These are phyloP conservation scores for Drosophila azteca DNA, from an alignment of 1,140 invertebrate genomes.

Conservation along the genomic window DNA sequence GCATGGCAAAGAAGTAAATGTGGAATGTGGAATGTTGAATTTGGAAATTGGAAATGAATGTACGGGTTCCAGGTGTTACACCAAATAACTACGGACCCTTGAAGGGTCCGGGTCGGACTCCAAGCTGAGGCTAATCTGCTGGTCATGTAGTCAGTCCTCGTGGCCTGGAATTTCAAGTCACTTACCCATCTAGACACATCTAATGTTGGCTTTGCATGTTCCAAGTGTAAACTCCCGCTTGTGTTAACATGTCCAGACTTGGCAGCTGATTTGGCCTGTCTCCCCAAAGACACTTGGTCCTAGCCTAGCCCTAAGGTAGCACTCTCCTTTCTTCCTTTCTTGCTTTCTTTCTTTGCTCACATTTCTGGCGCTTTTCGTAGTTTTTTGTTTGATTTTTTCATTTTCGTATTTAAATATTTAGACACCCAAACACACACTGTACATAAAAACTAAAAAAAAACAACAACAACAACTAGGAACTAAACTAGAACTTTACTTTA, in stretches of 20 bases:
- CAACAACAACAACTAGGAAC: too few species aligned
- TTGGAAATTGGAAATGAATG: too few species aligned
- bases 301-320: conserved; percentile 16
- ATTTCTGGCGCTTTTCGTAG: conserved; percentile 12
- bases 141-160: conserved; percentile 38
- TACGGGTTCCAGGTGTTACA: neutral
- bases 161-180: conserved; percentile 45
- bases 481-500: conserved; percentile 22
- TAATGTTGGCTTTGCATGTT: conserved; percentile 57
- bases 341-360: neutral
- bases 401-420: conserved; percentile 46
- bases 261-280: conserved; percentile 26
- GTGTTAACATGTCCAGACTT: conserved; percentile 30
- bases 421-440: conserved; percentile 27
- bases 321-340: neutral
- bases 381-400: conserved; percentile 40
- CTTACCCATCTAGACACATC: conserved; percentile 36
- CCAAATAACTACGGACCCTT: conserved; percentile 2
- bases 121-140: conserved; percentile 29
- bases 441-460: too few species aligned
- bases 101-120: conserved; percentile 12
- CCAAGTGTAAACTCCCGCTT: neutral
- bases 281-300: neutral
- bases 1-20: conserved; percentile 3
- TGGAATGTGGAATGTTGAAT: neutral